A percentile compares a stretch with the other conserved stretches of the same genome.
Evolutionary conservation across 2,888 invertebrate species (phyloP).

Genomic region (Apomyelois bistriatella): DNA sequence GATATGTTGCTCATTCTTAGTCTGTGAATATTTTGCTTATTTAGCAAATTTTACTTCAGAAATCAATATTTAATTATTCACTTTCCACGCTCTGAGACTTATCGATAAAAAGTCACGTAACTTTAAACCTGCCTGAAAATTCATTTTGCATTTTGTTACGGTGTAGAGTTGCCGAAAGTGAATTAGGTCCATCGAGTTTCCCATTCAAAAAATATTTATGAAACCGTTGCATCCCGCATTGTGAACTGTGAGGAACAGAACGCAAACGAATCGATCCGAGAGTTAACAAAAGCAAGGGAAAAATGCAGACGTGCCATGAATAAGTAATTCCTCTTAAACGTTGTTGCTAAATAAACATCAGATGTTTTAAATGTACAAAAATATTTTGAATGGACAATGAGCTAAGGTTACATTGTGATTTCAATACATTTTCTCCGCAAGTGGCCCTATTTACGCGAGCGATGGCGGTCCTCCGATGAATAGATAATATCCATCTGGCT

Average conservation of each 20-base stretch:
- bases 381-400: slow-evolving; percentile 62
- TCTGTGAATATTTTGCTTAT: too few relatives aligned
- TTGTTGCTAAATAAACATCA: slow-evolving; percentile 66
- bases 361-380: slow-evolving; percentile 48
- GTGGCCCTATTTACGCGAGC: slow-evolving; percentile 66
- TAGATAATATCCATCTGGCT: slow-evolving; percentile 71
- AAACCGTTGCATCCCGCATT: slow-evolving; percentile 31
- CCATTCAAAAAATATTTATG: slow-evolving; percentile 22
- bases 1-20: too few relatives aligned
- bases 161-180: neutral
- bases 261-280: slow-evolving; percentile 40
- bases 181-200: slow-evolving; percentile 9
- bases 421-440: slow-evolving; percentile 73
- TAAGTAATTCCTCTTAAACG: slow-evolving; percentile 67
- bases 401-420: slow-evolving; percentile 72
- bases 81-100: too few relatives aligned
- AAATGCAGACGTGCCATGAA: slow-evolving; percentile 63
- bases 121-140: too few relatives aligned
- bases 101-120: too few relatives aligned
- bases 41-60: too few relatives aligned
- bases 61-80: too few relatives aligned
- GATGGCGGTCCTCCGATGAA: slow-evolving; percentile 64
- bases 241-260: slow-evolving; percentile 27
- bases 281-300: slow-evolving; percentile 51
- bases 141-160: too few relatives aligned